Base-by-base conservation (phyloP, 2,888 invertebrate species). In the Noctua comes region DNA sequence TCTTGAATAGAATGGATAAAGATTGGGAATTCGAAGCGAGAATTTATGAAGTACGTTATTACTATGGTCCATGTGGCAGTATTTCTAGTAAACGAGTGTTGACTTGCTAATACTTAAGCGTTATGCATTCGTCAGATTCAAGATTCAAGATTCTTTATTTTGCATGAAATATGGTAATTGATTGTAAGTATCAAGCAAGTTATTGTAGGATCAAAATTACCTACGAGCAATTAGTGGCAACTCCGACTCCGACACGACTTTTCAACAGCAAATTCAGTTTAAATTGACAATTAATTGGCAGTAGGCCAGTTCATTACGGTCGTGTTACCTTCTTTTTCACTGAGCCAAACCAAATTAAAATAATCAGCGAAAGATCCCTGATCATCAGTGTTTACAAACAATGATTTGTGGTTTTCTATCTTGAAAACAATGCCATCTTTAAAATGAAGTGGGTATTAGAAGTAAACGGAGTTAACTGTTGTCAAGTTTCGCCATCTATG, bases 401-500 rank as follows among this genome's bases (percentile, higher is more conserved):
- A 21, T 0, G 0, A 18, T 1, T 59, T 51, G 16, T 54, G 0
- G 27, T 46, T 77, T 43, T 27, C 0, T 10, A 54, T 1, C 5
- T 62, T 68, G 11, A 11, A 59, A 59, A 69, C 7, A 82, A 10
- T 54, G 79, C 83, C 79, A 83, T 80, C 79, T 86, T n/a, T 51
- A 27, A 24, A 46, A 70, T 46, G 1, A 31, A 7, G 3, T 3
- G 0, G 13, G 36, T 7, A 86, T 24, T 71, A 62, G 1, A 75
- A 64, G 64, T 1, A 27, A 36, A 64, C 2, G 16, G n/a, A 59
- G 68, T 7, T 7, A 24, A 21, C n/a, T 27, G 10, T 18, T 16
- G 1, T 2, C 3, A 8, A 59, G 62, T 24, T 16, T 13, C 16
- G 85, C 85, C 85, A 87, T 87, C 85, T 85, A 57, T 73, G 18